These are phyloP conservation scores for Leptobrachium leishanense DNA, from an alignment of 2,113 vertebrate species.

Conservation along the genomic window DNA sequence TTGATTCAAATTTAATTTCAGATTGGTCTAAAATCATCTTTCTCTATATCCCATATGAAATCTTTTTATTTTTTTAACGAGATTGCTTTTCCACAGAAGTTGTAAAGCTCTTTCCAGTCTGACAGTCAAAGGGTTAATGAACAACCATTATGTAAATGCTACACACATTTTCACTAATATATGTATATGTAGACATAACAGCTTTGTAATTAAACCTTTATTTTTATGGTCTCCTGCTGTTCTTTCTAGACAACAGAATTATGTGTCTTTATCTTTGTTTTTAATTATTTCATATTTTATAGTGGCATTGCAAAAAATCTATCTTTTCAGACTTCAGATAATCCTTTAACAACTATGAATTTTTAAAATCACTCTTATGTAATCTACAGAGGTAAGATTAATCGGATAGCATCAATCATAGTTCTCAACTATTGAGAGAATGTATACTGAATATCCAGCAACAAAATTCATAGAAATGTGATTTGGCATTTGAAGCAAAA, in stretches of 20 bases:
- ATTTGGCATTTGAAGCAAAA: too few relatives aligned
- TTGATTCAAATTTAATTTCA: slow-evolving; percentile 49
- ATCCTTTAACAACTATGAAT: too few relatives aligned
- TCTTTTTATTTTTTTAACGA: slow-evolving; percentile 2
- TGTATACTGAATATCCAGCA: too few relatives aligned
- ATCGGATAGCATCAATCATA: too few relatives aligned
- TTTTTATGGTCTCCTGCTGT: slow-evolving; percentile 44
- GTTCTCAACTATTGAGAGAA: too few relatives aligned
- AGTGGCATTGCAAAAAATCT: slow-evolving; percentile 24
- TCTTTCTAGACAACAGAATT: slow-evolving; percentile 32
- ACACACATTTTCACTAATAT: slow-evolving; percentile 26
- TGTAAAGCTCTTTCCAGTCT: neutral
- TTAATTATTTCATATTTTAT: neutral
- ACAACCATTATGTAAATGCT: slow-evolving; percentile 15
- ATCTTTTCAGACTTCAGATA: too few relatives aligned
- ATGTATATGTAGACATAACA: slow-evolving; percentile 39
- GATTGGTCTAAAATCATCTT: slow-evolving; percentile 29
- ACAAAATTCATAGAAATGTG: too few relatives aligned
- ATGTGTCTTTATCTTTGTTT: slow-evolving; percentile 32
- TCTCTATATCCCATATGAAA: slow-evolving; percentile 25
- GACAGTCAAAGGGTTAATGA: slow-evolving; percentile 27
- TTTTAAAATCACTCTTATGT: too few relatives aligned
- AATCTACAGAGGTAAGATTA: too few relatives aligned
- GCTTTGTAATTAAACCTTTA: slow-evolving; percentile 42
- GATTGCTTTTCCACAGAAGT: slow-evolving; percentile 1